Percentiles rank a stretch among this genome's conserved stretches.
phyloP scores from a whole-genome alignment of 2,797 vertebrate genomes.

The Hipposideros larvatus region DNA sequence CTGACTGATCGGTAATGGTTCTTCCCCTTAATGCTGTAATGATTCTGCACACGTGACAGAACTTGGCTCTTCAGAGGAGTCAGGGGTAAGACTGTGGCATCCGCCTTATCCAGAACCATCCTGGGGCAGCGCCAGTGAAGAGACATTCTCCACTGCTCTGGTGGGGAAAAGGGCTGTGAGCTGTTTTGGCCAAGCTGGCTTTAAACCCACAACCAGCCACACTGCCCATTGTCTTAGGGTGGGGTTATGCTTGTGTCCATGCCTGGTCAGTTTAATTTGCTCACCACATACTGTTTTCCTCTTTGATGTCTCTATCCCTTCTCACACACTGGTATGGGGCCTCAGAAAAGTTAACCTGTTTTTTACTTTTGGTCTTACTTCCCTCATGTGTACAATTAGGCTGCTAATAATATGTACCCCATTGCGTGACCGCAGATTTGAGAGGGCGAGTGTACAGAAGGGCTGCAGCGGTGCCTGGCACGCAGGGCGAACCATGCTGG shows the following conservation, averaged over 20 bases:
- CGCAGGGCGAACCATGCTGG: not conserved
- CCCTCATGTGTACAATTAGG: not conserved
- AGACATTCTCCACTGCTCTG: too few relatives aligned
- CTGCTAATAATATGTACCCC: too few relatives aligned
- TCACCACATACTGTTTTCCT: rapidly evolving
- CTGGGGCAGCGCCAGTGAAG: too few relatives aligned
- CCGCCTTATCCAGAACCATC: not conserved
- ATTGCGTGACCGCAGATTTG: not conserved
- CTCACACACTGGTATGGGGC: not conserved
- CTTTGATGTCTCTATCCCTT: not conserved
- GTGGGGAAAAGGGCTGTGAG: not conserved
- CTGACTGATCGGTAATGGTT: rapidly evolving
- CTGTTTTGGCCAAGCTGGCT: not conserved
- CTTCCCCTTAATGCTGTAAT: rapidly evolving
- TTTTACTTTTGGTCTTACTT: not conserved
- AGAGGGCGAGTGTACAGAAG: too few relatives aligned
- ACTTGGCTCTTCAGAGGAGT: not conserved
- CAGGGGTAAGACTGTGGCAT: rapidly evolving
- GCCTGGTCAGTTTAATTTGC: not conserved
- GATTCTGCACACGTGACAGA: not conserved
- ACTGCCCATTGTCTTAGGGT: rapidly evolving
- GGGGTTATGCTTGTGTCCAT: rapidly evolving
- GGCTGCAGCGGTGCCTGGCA: not conserved
- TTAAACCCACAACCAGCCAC: not conserved
- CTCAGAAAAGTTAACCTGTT: not conserved